phyloP scores from a whole-genome alignment of 2,797 vertebrate species.

The Diplodus sargus region DNA sequence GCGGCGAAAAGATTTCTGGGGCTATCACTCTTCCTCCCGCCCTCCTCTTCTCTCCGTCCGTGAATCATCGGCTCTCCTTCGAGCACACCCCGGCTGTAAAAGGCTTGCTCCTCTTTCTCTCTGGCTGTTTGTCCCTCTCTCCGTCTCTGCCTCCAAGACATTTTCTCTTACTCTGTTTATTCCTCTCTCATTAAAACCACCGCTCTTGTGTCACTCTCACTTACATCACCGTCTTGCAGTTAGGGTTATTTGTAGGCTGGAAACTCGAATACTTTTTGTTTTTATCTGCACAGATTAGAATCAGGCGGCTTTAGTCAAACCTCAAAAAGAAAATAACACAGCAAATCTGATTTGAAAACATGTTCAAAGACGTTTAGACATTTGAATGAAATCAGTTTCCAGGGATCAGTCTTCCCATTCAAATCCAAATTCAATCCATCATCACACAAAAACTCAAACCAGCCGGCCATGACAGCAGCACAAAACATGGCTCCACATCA shows the following conservation, averaged over 20 bases:
- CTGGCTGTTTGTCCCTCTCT: slow-evolving; percentile 21
- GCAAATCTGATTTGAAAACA: background rate
- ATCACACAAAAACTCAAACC: background rate
- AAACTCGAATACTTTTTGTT: background rate
- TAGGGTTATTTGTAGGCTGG: background rate
- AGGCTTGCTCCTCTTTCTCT: slow-evolving; percentile 40
- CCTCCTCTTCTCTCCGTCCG: slow-evolving; percentile 47
- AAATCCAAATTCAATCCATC: background rate
- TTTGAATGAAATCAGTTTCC: background rate
- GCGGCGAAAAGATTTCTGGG: slow-evolving; percentile 62
- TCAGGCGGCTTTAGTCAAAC: background rate
- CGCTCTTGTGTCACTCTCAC: background rate
- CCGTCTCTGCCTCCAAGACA: background rate
- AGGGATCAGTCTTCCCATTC: background rate
- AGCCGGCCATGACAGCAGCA: slow-evolving; percentile 1
- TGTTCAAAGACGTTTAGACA: background rate
- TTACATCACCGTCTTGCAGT: background rate
- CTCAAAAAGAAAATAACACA: background rate
- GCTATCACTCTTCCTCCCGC: slow-evolving; percentile 68
- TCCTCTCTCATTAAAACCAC: slow-evolving; percentile 12
- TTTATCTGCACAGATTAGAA: background rate
- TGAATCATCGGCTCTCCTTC: slow-evolving; percentile 64
- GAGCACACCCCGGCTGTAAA: slow-evolving; percentile 50
- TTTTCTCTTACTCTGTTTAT: slow-evolving; percentile 24
- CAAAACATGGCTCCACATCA: slow-evolving; percentile 19